phyloP scores from a whole-genome alignment of 2,113 vertebrate species.

The Ploceus nigricollis region DNA sequence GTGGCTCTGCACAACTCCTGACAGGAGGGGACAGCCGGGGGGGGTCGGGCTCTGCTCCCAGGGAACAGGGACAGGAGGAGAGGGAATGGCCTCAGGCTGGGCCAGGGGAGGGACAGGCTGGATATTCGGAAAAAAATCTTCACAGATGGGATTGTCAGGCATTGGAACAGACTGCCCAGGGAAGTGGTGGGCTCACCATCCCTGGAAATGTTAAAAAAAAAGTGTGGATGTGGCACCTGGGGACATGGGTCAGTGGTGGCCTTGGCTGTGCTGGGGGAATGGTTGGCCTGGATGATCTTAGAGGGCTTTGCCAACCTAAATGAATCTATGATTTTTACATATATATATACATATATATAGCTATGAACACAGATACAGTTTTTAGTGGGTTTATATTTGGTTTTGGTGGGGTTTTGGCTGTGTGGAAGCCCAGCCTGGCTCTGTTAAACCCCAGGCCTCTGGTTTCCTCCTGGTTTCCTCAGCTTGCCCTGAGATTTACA shows the following conservation, averaged over 20 bases:
- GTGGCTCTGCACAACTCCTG: not conserved
- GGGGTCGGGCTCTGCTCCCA: not conserved
- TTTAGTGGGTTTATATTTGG: not conserved
- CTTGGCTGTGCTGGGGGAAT: not conserved
- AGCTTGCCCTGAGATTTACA: not conserved
- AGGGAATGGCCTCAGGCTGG: not conserved
- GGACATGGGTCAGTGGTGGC: accelerated
- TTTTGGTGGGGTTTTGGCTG: not conserved
- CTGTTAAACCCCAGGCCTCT: not conserved
- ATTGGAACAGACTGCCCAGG: too few relatives aligned
- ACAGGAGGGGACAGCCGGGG: not conserved
- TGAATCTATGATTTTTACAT: not conserved
- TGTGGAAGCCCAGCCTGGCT: not conserved
- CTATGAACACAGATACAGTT: accelerated
- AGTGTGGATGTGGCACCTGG: accelerated
- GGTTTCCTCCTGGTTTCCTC: not conserved
- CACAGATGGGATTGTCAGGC: accelerated
- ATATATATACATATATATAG: not conserved
- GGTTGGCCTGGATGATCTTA: too few relatives aligned
- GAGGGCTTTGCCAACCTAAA: not conserved
- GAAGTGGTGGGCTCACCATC: not conserved
- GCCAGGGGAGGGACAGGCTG: accelerated
- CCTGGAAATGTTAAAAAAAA: not conserved
- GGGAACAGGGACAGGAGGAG: not conserved
- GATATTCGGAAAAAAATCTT: not conserved